These are phyloP conservation scores for Andrena dorsata DNA, from an alignment of 2,888 invertebrate genomes.

Conservation along the genomic window DNA sequence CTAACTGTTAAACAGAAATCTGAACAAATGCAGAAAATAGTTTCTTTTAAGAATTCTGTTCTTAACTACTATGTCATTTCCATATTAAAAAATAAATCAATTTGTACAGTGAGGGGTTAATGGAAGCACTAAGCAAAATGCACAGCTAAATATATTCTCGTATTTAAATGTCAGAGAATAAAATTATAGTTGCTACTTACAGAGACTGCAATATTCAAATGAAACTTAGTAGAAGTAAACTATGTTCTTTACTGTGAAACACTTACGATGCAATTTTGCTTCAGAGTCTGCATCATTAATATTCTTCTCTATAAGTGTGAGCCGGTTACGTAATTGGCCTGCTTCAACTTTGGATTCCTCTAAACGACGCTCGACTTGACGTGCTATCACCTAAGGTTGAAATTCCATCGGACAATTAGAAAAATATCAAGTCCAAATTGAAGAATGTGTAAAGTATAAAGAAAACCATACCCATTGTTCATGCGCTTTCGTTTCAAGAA, in stretches of 20 bases:
- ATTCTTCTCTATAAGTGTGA: constrained; percentile 87
- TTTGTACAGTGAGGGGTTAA: neutral
- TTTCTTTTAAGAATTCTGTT: too few species aligned
- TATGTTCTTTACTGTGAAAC: constrained; percentile 14
- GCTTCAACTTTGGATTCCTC: constrained; percentile 93
- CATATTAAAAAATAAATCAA: too few species aligned
- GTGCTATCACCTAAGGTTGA: constrained; percentile 88
- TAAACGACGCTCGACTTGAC: constrained; percentile 92
- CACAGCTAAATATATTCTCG: constrained; percentile 1
- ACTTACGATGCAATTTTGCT: constrained; percentile 86
- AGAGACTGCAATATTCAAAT: neutral
- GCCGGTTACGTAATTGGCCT: constrained; percentile 88
- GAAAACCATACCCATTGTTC: constrained; percentile 90
- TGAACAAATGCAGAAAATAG: too few species aligned
- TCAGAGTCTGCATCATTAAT: constrained; percentile 85
- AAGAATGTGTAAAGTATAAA: neutral
- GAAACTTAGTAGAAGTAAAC: neutral
- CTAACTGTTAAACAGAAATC: too few species aligned
- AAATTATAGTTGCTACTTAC: constrained; percentile 12
- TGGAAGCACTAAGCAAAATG: neutral
- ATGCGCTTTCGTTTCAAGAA: constrained; percentile 93
- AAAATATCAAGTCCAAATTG: constrained; percentile 1
- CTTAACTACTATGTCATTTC: too few species aligned
- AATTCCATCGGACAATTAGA: constrained; percentile 32
- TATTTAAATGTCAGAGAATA: neutral